Evolutionary conservation across 1,140 invertebrate species (phyloP).

Genomic region (Ericerus pela): DNA sequence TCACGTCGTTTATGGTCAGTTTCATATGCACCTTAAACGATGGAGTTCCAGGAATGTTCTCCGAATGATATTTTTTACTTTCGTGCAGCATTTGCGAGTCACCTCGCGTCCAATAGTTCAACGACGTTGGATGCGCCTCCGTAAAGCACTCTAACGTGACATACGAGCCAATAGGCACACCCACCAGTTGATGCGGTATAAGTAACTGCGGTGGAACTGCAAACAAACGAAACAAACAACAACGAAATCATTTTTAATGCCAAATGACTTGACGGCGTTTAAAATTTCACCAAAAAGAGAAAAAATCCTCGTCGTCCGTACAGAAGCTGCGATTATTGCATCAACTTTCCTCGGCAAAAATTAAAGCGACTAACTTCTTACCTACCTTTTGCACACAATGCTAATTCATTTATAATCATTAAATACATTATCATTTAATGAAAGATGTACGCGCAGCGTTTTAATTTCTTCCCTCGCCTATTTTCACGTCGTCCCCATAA

Average conservation of each 20-base stretch:
- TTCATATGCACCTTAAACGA: constrained; percentile 69
- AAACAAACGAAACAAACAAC: constrained; percentile 26
- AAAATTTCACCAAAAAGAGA: too few species aligned
- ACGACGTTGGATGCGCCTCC: constrained; percentile 75
- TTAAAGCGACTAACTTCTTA: too few species aligned
- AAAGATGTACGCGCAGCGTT: constrained; percentile 9
- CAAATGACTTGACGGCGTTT: neutral
- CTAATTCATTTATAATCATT: constrained; percentile 11
- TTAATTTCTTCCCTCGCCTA: constrained; percentile 5
- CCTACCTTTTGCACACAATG: constrained; percentile 11
- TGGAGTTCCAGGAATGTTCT: constrained; percentile 39
- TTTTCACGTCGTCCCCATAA: neutral
- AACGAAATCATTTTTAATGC: too few species aligned
- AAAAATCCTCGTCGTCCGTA: too few species aligned
- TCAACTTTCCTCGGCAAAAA: too few species aligned
- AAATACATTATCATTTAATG: constrained; percentile 10
- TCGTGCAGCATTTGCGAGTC: constrained; percentile 79
- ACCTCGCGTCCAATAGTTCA: constrained; percentile 82
- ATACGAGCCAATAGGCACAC: constrained; percentile 58
- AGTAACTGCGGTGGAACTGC: constrained; percentile 76
- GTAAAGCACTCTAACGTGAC: constrained; percentile 77
- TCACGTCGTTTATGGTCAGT: constrained; percentile 55
- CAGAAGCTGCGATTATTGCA: too few species aligned
- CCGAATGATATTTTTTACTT: constrained; percentile 53
- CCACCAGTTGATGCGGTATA: constrained; percentile 80